Evolutionary conservation across 2,888 invertebrate species (phyloP), one percentile per base, ranked within the genome.

Genomic region (Leptopterna dolabrata): DNA sequence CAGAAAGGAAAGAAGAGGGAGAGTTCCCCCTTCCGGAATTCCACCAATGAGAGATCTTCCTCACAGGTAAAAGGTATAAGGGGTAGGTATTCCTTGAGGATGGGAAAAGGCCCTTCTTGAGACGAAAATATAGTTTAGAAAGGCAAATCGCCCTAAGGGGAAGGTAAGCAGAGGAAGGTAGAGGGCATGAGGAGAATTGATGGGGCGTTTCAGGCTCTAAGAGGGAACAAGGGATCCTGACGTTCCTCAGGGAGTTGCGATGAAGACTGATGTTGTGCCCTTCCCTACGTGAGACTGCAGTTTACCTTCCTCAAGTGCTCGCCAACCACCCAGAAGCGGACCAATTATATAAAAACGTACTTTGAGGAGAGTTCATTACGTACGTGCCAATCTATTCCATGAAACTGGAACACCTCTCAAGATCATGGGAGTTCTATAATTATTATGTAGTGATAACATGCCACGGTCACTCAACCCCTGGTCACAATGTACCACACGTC

Each of bases 51-150:
- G 83, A n/a, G 83, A 51, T 30, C 51, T 36, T n/a, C 55, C 83
- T 41, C 70, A 83, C 83, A 83, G 83, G 83, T 83, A 70, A 70
- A 41, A 30, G 1, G 19, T 70, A 70, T 41, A 41, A 36, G 63
- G 27, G 78, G 2, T 36, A 19, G 83, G n/a, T 24, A 55, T 55
- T 55, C 51, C 55, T 81, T 41, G n/a, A 81, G 81, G 81, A 55
- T 41, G 51, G 36, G 81, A 63, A 81, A 11, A 16, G 24, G 63
- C 70, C 70, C 41, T 70, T 24, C 51, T 29, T 83, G 85, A 85
- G 76, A 85, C 73, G 85, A 76, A 85, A 85, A 85, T 73, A 47
- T 85, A 85, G 85, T 85, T 85, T 85, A 85, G 85, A 85, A 83
- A 85, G 85, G 85, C 85, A 85, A 85, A 85, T 85, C 85, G 76